A percentile compares a stretch with the other conserved stretches of the same genome.
These are phyloP conservation scores for Ptychobarbus kaznakovi DNA, from an alignment of 2,797 vertebrate species.

Conservation along the genomic window DNA sequence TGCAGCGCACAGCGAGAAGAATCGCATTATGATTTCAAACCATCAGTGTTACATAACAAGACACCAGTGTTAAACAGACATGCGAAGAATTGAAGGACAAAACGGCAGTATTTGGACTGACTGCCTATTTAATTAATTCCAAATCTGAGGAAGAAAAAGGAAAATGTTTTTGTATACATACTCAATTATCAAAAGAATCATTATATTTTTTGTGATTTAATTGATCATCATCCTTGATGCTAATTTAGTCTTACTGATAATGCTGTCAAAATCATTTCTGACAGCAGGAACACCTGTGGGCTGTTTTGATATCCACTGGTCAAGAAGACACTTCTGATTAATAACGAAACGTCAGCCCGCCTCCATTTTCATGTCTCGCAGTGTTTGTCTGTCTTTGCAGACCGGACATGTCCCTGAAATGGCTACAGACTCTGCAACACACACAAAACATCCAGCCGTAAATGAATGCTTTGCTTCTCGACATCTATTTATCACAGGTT, in stretches of 20 bases:
- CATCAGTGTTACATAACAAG: constrained; percentile 42
- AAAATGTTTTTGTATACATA: neutral
- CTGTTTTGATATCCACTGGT: constrained; percentile 14
- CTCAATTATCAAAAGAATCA: neutral
- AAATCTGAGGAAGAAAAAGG: neutral
- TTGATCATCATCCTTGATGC: neutral
- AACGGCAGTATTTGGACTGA: neutral
- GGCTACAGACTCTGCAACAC: constrained; percentile 7
- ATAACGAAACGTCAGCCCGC: constrained; percentile 51
- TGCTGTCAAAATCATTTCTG: constrained; percentile 27
- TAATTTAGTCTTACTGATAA: constrained; percentile 15
- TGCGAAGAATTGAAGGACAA: constrained; percentile 11
- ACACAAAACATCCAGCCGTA: neutral
- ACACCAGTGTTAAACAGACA: constrained; percentile 13
- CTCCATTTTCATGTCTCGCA: constrained; percentile 51
- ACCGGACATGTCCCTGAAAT: constrained; percentile 19
- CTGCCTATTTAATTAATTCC: constrained; percentile 10
- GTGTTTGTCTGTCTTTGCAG: constrained; percentile 17
- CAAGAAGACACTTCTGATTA: constrained; percentile 30
- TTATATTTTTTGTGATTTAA: neutral
- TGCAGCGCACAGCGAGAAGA: constrained; percentile 17
- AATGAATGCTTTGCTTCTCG: neutral
- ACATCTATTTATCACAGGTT: neutral
- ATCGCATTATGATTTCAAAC: constrained; percentile 50
- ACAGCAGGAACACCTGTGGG: neutral